phyloP scores from a whole-genome alignment of 2,113 vertebrate genomes.

The Apodemus sylvaticus region DNA sequence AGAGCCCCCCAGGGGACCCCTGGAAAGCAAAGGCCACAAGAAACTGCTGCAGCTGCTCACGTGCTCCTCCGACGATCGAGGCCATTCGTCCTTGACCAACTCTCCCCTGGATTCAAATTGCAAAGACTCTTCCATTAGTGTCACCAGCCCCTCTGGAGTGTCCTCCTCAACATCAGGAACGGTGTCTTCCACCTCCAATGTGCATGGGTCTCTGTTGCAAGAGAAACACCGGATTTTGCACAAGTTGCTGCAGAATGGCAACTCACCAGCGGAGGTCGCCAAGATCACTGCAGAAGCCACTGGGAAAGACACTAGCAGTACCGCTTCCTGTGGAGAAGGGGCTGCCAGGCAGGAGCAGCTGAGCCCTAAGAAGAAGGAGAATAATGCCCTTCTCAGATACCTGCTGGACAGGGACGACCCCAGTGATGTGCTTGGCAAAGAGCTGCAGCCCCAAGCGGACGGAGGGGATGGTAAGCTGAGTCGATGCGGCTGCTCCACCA shows the following conservation, averaged over 20 bases:
- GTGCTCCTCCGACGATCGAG: conserved; percentile 93
- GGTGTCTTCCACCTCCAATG: conserved; percentile 88
- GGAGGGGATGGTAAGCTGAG: conserved; percentile 87
- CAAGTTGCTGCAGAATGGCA: conserved; percentile 97
- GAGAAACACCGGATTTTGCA: conserved; percentile 99
- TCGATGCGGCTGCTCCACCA: conserved; percentile 86
- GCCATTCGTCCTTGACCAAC: conserved; percentile 82
- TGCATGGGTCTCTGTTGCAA: conserved; percentile 92
- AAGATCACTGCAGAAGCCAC: conserved; percentile 97
- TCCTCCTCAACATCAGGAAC: conserved; percentile 92
- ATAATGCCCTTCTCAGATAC: conserved; percentile 93
- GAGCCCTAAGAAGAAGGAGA: conserved; percentile 96
- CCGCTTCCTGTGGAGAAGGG: conserved; percentile 81
- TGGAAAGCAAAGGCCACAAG: conserved; percentile 94
- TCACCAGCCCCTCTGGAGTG: conserved; percentile 94
- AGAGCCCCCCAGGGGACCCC: conserved; percentile 88
- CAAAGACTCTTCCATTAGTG: conserved; percentile 89
- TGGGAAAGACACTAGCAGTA: conserved; percentile 87
- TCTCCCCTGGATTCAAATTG: conserved; percentile 86
- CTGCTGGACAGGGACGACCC: conserved; percentile 96
- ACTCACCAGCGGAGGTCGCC: conserved; percentile 97
- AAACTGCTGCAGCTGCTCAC: conserved; percentile 97
- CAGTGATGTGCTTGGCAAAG: conserved; percentile 89
- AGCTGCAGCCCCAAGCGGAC: conserved; percentile 93
- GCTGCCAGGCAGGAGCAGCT: conserved; percentile 91